Evolutionary conservation across 2,888 invertebrate genomes (phyloP).

Genomic region (Ecliptopera silaceata): DNA sequence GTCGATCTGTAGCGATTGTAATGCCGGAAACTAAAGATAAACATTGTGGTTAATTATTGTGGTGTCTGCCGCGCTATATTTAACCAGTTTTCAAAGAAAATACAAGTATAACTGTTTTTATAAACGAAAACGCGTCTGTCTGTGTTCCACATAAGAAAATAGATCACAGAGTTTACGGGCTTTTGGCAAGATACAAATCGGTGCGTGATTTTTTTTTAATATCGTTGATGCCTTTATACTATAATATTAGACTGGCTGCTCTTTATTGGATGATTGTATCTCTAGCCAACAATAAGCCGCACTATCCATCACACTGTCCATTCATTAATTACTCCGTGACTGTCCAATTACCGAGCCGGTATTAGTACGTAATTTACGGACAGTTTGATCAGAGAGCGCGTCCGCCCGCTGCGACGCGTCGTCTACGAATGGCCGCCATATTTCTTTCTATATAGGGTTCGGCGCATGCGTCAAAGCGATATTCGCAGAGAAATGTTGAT

Average conservation of each 20-base stretch:
- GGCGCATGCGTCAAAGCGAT: constrained; percentile 23
- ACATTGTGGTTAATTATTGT: background rate
- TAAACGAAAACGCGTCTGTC: too few species aligned
- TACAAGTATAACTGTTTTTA: too few species aligned
- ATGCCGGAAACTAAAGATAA: background rate
- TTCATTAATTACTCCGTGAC: constrained; percentile 33
- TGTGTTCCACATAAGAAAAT: too few species aligned
- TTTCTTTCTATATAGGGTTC: constrained; percentile 38
- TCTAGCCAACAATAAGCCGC: constrained; percentile 18
- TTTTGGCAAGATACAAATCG: too few species aligned
- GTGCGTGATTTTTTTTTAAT: too few species aligned
- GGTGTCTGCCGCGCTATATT: too few species aligned
- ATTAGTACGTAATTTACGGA: constrained; percentile 30
- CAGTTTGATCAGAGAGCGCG: constrained; percentile 26
- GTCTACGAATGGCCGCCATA: constrained; percentile 34
- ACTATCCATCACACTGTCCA: constrained; percentile 29
- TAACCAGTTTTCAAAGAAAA: too few species aligned
- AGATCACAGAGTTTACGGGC: too few species aligned
- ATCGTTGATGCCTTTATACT: too few species aligned
- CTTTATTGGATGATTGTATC: background rate
- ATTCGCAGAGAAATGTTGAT: constrained; percentile 17
- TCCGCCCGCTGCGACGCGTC: constrained; percentile 32
- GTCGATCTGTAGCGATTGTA: too few species aligned
- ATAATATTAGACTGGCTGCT: too few species aligned
- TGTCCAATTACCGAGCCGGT: constrained; percentile 30